A percentile compares a stretch with the other conserved stretches of the same genome.
These are phyloP conservation scores for Pyrrhia umbra DNA, from an alignment of 2,888 invertebrate species.

Conservation along the genomic window DNA sequence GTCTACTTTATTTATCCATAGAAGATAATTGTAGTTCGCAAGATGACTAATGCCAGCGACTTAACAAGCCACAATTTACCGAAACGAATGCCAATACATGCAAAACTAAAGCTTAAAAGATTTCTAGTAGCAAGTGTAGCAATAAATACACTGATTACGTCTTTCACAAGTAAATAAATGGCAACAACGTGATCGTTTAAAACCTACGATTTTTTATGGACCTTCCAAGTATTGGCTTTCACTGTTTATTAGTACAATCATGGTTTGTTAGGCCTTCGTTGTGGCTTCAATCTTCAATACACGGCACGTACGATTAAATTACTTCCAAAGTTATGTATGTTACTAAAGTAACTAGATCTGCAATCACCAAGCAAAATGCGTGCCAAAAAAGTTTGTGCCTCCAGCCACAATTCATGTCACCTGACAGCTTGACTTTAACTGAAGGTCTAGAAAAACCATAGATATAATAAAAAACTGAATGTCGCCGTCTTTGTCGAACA, in stretches of 20 bases:
- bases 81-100: conserved; percentile 10
- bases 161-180: not conserved
- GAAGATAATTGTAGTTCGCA: not conserved
- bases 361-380: too few relatives aligned
- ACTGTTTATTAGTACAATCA: conserved; percentile 30
- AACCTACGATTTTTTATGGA: conserved; percentile 12
- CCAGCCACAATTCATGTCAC: too few relatives aligned
- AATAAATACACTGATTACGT: not conserved
- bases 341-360: too few relatives aligned
- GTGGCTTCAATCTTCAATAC: conserved; percentile 19
- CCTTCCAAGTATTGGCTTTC: conserved; percentile 35
- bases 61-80: conserved; percentile 8
- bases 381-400: too few relatives aligned
- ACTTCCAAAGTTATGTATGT: conserved; percentile 5
- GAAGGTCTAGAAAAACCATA: too few relatives aligned
- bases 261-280: conserved; percentile 18
- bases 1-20: too few relatives aligned
- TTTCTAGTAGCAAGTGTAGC: not conserved
- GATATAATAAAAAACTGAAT: too few relatives aligned
- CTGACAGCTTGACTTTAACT: too few relatives aligned
- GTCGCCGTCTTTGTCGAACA: too few relatives aligned
- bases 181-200: conserved; percentile 5
- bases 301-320: conserved; percentile 29
- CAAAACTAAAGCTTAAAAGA: not conserved
- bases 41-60: conserved; percentile 11